Evolutionary conservation across 2,113 vertebrate species (phyloP).

Genomic region (Nannobrachium achirus): DNA sequence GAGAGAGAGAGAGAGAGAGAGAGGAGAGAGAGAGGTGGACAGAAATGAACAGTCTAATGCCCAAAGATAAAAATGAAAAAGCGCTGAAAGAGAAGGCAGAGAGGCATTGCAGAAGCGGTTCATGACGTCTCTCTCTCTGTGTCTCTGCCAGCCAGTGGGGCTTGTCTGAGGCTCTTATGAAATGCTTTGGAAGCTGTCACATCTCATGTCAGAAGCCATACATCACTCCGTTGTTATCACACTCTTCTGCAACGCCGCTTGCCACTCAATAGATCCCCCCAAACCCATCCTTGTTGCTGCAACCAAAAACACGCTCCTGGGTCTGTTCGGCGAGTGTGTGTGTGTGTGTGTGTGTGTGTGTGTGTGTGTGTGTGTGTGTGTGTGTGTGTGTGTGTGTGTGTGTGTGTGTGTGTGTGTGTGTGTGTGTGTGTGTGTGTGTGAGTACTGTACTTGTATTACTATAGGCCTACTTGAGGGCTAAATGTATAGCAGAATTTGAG

Average conservation of each 20-base stretch:
- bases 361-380: slow-evolving; percentile 1
- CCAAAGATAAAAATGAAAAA: no score
- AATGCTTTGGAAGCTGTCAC: slow-evolving; percentile 58
- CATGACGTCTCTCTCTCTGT: no score
- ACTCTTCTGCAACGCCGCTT: slow-evolving; percentile 36
- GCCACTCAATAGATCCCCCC: slow-evolving; percentile 34
- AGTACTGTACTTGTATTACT: slow-evolving; percentile 38
- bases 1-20: neutral
- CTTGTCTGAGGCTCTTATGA: slow-evolving; percentile 47
- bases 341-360: no score
- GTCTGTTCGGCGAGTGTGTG: slow-evolving; percentile 5
- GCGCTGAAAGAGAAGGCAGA: no score
- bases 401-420: no score
- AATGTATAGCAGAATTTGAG: no score
- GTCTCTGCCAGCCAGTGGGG: slow-evolving; percentile 14
- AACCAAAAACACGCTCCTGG: slow-evolving; percentile 9
- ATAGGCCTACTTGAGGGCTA: no score
- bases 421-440: no score
- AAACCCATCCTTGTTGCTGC: slow-evolving; percentile 21
- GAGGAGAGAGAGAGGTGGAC: neutral
- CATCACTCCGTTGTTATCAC: slow-evolving; percentile 62
- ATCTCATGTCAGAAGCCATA: slow-evolving; percentile 57
- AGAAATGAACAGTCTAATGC: slow-evolving; percentile 15
- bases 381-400: no score
- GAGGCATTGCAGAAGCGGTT: no score